Conservation (phyloP, 2,888 invertebrate genomes). For the Thumatha senex region DNA sequence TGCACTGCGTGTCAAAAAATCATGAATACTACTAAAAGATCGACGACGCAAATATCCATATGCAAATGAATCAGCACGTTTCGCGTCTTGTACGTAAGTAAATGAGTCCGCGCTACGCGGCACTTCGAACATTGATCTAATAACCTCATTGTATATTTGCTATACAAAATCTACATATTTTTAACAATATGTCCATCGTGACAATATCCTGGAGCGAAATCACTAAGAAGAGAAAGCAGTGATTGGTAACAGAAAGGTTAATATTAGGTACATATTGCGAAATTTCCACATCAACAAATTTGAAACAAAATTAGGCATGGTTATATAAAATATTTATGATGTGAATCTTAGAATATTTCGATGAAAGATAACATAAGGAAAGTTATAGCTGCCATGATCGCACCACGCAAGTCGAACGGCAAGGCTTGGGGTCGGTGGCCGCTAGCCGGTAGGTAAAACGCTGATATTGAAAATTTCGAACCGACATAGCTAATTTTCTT, state of each 20-base stretch:
- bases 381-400: conserved; percentile 82
- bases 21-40: conserved; percentile 21
- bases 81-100: conserved; percentile 60
- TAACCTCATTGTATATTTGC: conserved; percentile 70
- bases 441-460: conserved; percentile 82
- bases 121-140: conserved; percentile 74
- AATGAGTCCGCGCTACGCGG: conserved; percentile 78
- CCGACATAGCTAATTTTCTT: conserved; percentile 49
- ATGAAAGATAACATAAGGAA: conserved; percentile 63
- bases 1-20: neutral
- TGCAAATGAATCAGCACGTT: conserved; percentile 83
- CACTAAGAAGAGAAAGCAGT: conserved; percentile 77
- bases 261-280: conserved; percentile 60
- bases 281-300: conserved; percentile 58
- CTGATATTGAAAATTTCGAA: conserved; percentile 62
- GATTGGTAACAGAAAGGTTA: conserved; percentile 78
- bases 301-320: conserved; percentile 41
- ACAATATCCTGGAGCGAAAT: conserved; percentile 55
- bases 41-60: conserved; percentile 54
- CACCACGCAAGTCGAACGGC: conserved; percentile 79
- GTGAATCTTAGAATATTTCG: conserved; percentile 33
- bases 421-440: conserved; percentile 88
- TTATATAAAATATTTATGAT: conserved; percentile 66
- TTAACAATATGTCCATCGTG: conserved; percentile 44
- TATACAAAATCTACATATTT: conserved; percentile 46